Percentiles rank a stretch among this genome's conserved stretches.
Conservation (phyloP, 2,888 invertebrate genomes). For the Nesidiocoris tenuis region DNA sequence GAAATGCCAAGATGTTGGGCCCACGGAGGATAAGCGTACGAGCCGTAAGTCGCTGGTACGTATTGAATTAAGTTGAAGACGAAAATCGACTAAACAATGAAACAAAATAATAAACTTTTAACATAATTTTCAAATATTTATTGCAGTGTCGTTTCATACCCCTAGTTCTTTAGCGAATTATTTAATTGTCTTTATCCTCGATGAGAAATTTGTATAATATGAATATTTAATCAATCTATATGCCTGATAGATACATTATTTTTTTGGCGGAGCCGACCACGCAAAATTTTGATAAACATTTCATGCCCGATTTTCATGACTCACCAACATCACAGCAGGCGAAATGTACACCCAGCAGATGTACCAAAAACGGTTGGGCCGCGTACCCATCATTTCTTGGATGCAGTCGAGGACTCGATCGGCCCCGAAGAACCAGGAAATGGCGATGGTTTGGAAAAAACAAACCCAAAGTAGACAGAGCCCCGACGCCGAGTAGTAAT, state of each 20-base stretch:
- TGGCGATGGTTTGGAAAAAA: conserved; percentile 63
- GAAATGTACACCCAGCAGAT: conserved; percentile 64
- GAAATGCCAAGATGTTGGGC: conserved; percentile 63
- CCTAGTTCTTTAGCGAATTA: too few species aligned
- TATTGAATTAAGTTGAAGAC: conserved; percentile 63
- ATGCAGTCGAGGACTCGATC: conserved; percentile 62
- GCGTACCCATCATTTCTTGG: conserved; percentile 64
- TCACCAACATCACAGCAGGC: conserved; percentile 63
- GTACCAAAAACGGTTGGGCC: conserved; percentile 60
- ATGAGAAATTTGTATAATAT: too few species aligned
- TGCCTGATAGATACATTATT: neutral
- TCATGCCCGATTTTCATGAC: too few species aligned
- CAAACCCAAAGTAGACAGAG: conserved; percentile 64
- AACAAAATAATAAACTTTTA: conserved; percentile 50
- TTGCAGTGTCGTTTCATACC: too few species aligned
- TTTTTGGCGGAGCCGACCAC: neutral
- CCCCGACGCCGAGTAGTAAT: conserved; percentile 62
- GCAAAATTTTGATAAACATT: neutral
- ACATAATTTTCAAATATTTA: too few species aligned
- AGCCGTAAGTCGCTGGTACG: conserved; percentile 61
- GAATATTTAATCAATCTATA: too few species aligned
- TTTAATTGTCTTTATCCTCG: too few species aligned
- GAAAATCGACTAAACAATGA: conserved; percentile 66
- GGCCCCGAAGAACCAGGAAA: conserved; percentile 63
- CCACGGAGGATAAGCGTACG: conserved; percentile 63